Base-by-base conservation (phyloP, 37 sponge, comb jelly and placozoan genomes). In the Sycon ciliatum region DNA sequence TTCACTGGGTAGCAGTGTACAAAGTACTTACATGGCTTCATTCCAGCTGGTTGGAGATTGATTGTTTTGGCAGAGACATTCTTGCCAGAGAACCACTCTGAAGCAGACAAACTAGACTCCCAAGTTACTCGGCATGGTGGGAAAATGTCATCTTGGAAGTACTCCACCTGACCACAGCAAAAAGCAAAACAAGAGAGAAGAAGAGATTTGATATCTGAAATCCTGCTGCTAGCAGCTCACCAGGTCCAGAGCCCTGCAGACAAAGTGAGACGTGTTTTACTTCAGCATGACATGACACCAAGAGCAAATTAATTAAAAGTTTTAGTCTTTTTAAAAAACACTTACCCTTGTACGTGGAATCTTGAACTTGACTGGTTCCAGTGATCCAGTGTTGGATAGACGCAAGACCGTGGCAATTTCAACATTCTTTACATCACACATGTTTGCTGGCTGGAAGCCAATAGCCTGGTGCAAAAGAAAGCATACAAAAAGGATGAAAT, bases 141-240 rank as follows among this genome's bases (percentile, higher is more conserved):
- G 32, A 76, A 92, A 2, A 92, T 32, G 58, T 92, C 93, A 72
- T 92, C 89, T 72, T 92, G 93, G 58, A 92, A 92, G 64, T 78
- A 92, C 35, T 80, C 83, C 2, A 38, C 72, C 80, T 83, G 74
- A 4, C 68, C 0, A 39, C 32, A 38, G 26, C 3, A 32, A 42
- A 3, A 3, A 4, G 7, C 16, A 34, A 32, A 67, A n/a, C n/a
- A n/a, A n/a, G n/a, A n/a, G n/a, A n/a, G n/a, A n/a, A n/a, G n/a
- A n/a, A n/a, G n/a, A n/a, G n/a, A n/a, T n/a, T n/a, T n/a, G n/a
- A n/a, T n/a, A n/a, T 64, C 27, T 24, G 20, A 64, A 29, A 26
- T 4, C 3, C 32, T 3, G 2, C 27, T 64, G 6, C 20, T 22
- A 4, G 24, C 71, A 38, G 22, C 33, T 42, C 13, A 35, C 35